These are phyloP conservation scores for Chloroclystis v-ata DNA, from an alignment of 2,888 invertebrate genomes.

Conservation along the genomic window DNA sequence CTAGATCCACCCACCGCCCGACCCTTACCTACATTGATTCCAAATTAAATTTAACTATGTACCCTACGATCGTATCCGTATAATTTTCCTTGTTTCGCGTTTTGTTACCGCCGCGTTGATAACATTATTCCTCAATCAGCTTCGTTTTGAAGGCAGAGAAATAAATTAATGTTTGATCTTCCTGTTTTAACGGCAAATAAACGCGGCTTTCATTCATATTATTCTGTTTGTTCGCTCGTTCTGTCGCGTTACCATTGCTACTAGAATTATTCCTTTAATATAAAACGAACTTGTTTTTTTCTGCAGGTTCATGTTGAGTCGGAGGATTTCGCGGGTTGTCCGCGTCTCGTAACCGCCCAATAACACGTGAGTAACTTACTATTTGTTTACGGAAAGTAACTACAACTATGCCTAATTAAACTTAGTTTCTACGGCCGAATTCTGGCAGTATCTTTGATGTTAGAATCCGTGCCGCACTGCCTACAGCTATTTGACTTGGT, in stretches of 20 bases:
- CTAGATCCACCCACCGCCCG: conserved; percentile 17
- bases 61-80: too few species aligned
- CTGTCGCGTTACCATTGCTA: not conserved
- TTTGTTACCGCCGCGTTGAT: too few species aligned
- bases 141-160: conserved; percentile 1
- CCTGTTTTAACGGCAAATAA: conserved; percentile 2
- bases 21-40: not conserved
- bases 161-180: conserved; percentile 8
- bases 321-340: conserved; percentile 31
- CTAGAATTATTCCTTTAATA: not conserved
- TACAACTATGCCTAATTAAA: too few species aligned
- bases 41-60: conserved; percentile 1
- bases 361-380: conserved; percentile 47
- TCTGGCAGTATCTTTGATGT: not conserved
- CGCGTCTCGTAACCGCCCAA: conserved; percentile 60
- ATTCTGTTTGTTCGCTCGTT: not conserved
- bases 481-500: not conserved
- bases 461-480: not conserved
- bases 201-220: not conserved
- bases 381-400: not conserved
- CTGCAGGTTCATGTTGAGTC: conserved; percentile 52
- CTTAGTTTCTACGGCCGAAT: not conserved
- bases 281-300: conserved; percentile 11
- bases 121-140: not conserved
- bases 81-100: too few species aligned